These are phyloP conservation scores for Peromyscus polionotus DNA, from an alignment of 2,113 vertebrate genomes.

Conservation along the genomic window DNA sequence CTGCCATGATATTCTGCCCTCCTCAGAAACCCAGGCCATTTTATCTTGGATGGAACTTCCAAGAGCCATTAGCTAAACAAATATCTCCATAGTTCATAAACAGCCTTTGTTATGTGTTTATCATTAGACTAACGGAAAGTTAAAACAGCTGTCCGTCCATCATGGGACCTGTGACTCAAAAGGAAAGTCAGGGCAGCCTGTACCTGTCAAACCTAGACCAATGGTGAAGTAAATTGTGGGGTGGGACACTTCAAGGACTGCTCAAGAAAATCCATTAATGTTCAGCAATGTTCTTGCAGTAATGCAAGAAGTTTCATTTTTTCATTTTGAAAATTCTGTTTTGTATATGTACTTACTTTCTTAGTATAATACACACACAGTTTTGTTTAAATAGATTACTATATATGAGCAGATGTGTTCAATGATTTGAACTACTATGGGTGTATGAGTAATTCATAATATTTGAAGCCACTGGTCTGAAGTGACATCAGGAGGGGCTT, in stretches of 20 bases:
- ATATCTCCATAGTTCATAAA: neutral
- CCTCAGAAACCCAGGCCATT: neutral
- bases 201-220: neutral
- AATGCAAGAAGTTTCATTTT: neutral
- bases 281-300: neutral
- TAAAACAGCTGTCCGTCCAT: neutral
- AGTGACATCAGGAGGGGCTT: neutral
- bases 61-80: neutral
- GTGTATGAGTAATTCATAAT: neutral
- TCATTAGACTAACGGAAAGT: neutral
- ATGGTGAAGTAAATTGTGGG: accelerated
- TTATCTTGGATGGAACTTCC: neutral
- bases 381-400: neutral
- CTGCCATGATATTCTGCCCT: neutral
- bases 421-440: neutral
- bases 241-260: neutral
- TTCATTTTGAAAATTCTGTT: neutral
- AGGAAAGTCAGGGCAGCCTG: neutral
- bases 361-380: neutral
- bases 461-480: neutral
- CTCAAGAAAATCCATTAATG: neutral
- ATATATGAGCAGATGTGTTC: neutral
- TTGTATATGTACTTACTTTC: neutral
- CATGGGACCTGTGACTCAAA: neutral
- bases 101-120: neutral